Conservation (phyloP, 1,140 invertebrate genomes). For the Drosophila nigromelanica region DNA sequence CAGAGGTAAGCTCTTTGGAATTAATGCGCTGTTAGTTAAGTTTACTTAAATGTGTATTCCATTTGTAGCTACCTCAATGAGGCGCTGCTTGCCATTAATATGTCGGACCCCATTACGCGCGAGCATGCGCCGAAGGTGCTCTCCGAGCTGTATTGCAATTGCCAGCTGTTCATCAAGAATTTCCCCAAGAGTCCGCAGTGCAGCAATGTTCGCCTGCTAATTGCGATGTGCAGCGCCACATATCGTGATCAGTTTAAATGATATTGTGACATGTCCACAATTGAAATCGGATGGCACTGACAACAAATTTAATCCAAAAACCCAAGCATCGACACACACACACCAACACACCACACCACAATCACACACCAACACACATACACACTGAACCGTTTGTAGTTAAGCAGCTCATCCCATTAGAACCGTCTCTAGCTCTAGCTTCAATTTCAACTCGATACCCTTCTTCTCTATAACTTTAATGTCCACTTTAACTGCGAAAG, state of each 20-base stretch:
- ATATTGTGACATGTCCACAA: constrained; percentile 57
- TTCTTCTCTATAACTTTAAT: constrained; percentile 22
- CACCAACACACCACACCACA: constrained; percentile 31
- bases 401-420: constrained; percentile 37
- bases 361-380: constrained; percentile 2
- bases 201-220: constrained; percentile 90
- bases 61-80: constrained; percentile 92
- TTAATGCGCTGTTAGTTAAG: too few relatives aligned
- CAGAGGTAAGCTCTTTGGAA: constrained; percentile 87
- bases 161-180: constrained; percentile 88
- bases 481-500: constrained; percentile 14
- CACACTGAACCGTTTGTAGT: constrained; percentile 40
- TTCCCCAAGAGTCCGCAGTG: constrained; percentile 89
- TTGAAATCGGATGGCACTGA: constrained; percentile 57
- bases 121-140: constrained; percentile 94
- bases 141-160: constrained; percentile 89
- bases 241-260: constrained; percentile 79
- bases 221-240: constrained; percentile 86
- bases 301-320: constrained; percentile 18
- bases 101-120: constrained; percentile 89
- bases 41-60: constrained; percentile 47
- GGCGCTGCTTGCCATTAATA: constrained; percentile 93
- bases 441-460: constrained; percentile 32
- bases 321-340: constrained; percentile 20
- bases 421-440: constrained; percentile 38